These are phyloP conservation scores for Delia radicum DNA, from an alignment of 1,140 invertebrate species.

Conservation along the genomic window DNA sequence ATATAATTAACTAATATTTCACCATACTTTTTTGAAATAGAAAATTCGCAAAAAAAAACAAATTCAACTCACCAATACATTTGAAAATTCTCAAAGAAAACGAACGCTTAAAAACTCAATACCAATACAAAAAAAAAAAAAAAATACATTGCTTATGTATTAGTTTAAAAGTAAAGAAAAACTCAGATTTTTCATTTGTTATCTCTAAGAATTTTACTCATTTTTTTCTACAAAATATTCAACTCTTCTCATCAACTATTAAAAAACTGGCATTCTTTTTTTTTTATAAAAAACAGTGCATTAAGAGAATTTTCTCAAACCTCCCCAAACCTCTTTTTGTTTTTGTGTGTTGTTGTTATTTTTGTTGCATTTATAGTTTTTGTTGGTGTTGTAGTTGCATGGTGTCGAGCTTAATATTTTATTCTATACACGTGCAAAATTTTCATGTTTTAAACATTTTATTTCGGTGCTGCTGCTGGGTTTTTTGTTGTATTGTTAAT, in stretches of 20 bases:
- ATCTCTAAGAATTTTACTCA: neutral
- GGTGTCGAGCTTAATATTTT: conserved; percentile 2
- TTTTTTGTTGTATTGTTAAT: neutral
- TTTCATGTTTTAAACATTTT: conserved; percentile 18
- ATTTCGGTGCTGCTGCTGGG: neutral
- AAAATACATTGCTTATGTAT: neutral
- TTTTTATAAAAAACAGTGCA: neutral
- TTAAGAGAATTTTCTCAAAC: neutral
- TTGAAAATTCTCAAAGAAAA: neutral
- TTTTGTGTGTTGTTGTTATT: neutral
- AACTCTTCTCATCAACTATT: neutral
- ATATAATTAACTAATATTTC: neutral
- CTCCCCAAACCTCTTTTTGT: neutral
- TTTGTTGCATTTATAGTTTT: too few relatives aligned
- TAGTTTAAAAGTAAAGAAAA: neutral
- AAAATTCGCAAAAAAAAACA: neutral
- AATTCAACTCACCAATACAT: neutral
- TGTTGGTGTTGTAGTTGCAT: too few relatives aligned
- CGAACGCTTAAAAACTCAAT: neutral
- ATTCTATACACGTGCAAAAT: conserved; percentile 19
- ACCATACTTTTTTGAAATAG: neutral
- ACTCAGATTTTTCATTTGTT: neutral
- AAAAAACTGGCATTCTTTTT: neutral
- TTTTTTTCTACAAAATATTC: neutral
- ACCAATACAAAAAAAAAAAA: neutral